These are phyloP conservation scores for Listronotus oregonensis DNA, from an alignment of 1,140 invertebrate genomes.

Conservation along the genomic window DNA sequence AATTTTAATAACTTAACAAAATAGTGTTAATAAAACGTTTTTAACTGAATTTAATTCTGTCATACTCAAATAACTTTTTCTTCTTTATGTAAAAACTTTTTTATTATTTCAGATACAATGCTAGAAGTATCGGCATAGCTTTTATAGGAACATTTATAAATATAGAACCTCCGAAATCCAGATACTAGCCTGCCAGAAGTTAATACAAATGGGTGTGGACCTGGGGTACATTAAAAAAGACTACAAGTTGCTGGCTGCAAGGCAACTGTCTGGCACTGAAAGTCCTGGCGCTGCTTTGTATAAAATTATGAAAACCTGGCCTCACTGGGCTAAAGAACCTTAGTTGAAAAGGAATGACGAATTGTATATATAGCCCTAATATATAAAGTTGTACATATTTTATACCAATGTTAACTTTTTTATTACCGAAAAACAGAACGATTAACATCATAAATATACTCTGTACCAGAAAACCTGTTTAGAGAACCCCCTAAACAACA, in stretches of 20 bases:
- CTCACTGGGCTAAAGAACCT: conserved; percentile 10
- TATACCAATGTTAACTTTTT: no score
- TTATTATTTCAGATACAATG: conserved; percentile 61
- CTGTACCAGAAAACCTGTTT: no score
- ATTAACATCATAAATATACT: no score
- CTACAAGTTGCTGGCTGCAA: conserved; percentile 54
- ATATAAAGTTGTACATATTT: no score
- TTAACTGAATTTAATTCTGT: no score
- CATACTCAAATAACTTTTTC: no score
- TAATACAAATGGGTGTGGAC: conserved; percentile 49
- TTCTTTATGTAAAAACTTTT: neutral
- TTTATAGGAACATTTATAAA: conserved; percentile 68
- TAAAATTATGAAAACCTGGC: conserved; percentile 22
- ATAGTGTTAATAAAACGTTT: no score
- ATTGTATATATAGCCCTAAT: no score
- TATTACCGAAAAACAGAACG: no score
- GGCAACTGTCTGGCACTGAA: conserved; percentile 42
- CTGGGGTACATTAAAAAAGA: conserved; percentile 43
- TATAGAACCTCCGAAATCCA: conserved; percentile 35
- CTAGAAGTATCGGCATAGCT: conserved; percentile 67
- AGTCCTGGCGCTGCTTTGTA: conserved; percentile 21
- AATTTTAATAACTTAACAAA: no score
- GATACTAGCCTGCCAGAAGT: conserved; percentile 41
- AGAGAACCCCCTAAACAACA: no score
- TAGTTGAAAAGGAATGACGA: neutral